A percentile compares a stretch with the other conserved stretches of the same genome.
Conservation (phyloP, 2,797 vertebrate genomes). For the Sebastolobus alascanus region DNA sequence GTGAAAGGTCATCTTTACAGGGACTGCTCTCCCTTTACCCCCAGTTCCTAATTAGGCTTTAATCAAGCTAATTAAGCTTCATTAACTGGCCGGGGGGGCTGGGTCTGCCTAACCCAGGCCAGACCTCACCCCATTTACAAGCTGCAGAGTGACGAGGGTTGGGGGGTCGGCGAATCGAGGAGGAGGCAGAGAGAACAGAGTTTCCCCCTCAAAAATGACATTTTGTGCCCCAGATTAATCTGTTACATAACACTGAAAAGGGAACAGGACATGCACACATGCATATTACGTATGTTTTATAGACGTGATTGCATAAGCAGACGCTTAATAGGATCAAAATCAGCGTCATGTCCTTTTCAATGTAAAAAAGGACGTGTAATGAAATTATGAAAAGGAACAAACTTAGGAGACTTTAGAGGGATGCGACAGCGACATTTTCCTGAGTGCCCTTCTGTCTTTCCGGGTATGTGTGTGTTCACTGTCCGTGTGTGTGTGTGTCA, state of each 20-base stretch:
- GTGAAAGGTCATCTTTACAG: constrained; percentile 77
- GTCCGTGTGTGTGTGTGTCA: constrained; percentile 37
- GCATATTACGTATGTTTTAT: background rate
- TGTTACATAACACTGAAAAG: constrained; percentile 50
- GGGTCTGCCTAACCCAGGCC: constrained; percentile 55
- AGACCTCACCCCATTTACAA: constrained; percentile 52
- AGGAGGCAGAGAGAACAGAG: constrained; percentile 13
- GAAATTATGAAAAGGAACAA: constrained; percentile 11
- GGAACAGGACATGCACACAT: background rate
- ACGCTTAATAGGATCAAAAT: background rate
- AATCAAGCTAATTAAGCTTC: constrained; percentile 84
- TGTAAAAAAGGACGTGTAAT: constrained; percentile 1
- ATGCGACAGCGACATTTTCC: constrained; percentile 12
- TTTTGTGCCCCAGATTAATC: constrained; percentile 59
- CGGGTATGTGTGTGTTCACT: constrained; percentile 31
- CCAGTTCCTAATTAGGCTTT: constrained; percentile 79
- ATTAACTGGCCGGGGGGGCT: constrained; percentile 72
- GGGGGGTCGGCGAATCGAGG: constrained; percentile 1
- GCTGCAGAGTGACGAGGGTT: constrained; percentile 4
- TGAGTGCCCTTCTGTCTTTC: constrained; percentile 17
- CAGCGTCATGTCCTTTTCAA: background rate
- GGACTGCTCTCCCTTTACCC: constrained; percentile 58
- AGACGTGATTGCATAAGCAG: background rate
- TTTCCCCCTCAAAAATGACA: constrained; percentile 27
- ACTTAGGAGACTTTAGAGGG: background rate